A percentile compares a stretch with the other conserved stretches of the same genome.
Evolutionary conservation across 2,888 invertebrate genomes (phyloP).

Genomic region (Magallana nippona): DNA sequence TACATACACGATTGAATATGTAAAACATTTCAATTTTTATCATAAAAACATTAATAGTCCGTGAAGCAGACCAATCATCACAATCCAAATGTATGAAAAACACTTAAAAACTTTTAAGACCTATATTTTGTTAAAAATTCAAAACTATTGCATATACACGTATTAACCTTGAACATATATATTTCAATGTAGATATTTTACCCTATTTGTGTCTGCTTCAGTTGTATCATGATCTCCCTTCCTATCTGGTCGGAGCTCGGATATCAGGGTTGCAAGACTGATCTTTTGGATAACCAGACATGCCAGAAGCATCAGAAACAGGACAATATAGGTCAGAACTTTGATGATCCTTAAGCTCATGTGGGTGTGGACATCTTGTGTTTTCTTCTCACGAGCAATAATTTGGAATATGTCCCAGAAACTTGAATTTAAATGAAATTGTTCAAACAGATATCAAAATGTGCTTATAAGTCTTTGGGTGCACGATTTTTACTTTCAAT

Average conservation of each 20-base stretch:
- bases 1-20: no score
- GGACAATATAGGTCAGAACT: constrained; percentile 89
- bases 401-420: constrained; percentile 70
- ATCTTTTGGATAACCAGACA: constrained; percentile 94
- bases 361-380: constrained; percentile 61
- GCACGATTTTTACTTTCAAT: no score
- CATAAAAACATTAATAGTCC: no score
- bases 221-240: no score
- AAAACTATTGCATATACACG: no score
- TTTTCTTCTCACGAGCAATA: constrained; percentile 60
- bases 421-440: constrained; percentile 52
- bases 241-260: constrained; percentile 13
- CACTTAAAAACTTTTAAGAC: no score
- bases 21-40: no score
- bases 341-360: constrained; percentile 73
- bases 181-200: background rate
- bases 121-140: no score
- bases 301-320: constrained; percentile 90
- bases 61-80: no score
- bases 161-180: no score
- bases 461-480: background rate
- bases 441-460: no score
- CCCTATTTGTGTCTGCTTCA: background rate
- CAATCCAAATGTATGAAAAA: no score
- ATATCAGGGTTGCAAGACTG: constrained; percentile 79